Conservation (phyloP, 2,113 vertebrate genomes). For the Apteryx owenii region DNA sequence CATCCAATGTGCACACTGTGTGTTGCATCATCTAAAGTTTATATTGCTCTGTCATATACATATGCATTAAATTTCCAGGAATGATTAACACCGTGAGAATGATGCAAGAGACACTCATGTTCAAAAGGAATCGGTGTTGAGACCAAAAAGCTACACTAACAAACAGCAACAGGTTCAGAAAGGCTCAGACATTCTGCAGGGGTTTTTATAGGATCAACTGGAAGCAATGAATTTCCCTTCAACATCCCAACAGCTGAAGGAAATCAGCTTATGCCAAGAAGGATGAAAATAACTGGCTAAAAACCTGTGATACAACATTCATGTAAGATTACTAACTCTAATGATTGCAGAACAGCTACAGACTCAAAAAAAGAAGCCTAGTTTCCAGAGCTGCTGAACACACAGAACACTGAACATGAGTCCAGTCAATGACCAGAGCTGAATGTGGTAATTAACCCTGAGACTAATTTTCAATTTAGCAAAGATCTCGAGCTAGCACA, state of each 20-base stretch:
- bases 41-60: no score
- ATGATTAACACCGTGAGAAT: neutral
- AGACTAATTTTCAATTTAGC: neutral
- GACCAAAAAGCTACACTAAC: neutral
- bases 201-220: no score
- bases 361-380: neutral
- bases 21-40: no score
- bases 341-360: no score
- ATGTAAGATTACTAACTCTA: neutral
- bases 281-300: neutral
- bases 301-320: neutral
- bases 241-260: neutral
- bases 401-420: neutral
- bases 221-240: neutral
- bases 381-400: neutral
- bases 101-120: neutral
- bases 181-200: neutral
- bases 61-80: no score
- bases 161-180: neutral
- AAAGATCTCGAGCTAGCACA: neutral
- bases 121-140: neutral
- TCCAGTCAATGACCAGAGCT: neutral
- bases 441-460: no score
- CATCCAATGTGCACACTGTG: no score
- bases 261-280: neutral